Conservation (phyloP, 2,888 invertebrate species). For the Helleia helle region DNA sequence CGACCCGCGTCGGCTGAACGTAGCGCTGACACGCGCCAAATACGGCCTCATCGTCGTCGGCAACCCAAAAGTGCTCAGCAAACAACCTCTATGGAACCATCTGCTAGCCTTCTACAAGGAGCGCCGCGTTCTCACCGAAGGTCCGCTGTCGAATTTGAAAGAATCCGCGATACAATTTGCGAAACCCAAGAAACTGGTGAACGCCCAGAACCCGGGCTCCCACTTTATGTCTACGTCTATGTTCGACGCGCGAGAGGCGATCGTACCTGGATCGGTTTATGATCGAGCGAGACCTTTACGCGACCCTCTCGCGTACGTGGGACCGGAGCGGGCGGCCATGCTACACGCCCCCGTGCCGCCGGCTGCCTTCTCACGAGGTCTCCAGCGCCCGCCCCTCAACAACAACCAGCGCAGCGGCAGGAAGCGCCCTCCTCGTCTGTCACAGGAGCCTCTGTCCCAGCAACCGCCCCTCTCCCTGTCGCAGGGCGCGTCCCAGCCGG, state of each 20-base stretch:
- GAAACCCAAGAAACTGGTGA: slow-evolving; percentile 96
- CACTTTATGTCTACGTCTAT: slow-evolving; percentile 98
- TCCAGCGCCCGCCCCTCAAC: slow-evolving; percentile 79
- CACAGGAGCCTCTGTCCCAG: slow-evolving; percentile 84
- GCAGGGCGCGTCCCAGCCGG: slow-evolving; percentile 81
- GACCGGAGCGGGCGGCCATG: slow-evolving; percentile 84
- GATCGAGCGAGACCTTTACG: slow-evolving; percentile 88
- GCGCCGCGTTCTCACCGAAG: slow-evolving; percentile 96
- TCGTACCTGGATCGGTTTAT: slow-evolving; percentile 95
- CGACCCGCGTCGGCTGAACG: slow-evolving; percentile 97
- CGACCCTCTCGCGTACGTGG: slow-evolving; percentile 95
- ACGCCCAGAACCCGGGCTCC: slow-evolving; percentile 94
- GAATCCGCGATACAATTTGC: slow-evolving; percentile 97
- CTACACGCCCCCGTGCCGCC: slow-evolving; percentile 91
- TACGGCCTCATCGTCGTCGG: slow-evolving; percentile 99
- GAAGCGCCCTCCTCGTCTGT: slow-evolving; percentile 60
- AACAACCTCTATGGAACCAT: slow-evolving; percentile 99
- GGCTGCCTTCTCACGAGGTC: slow-evolving; percentile 91
- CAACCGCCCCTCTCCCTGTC: slow-evolving; percentile 81
- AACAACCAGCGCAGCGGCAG: slow-evolving; percentile 70
- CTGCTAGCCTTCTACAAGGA: slow-evolving; percentile 97
- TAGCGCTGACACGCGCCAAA: slow-evolving; percentile 97
- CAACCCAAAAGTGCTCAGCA: slow-evolving; percentile 98
- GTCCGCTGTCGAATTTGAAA: slow-evolving; percentile 96
- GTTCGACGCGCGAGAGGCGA: slow-evolving; percentile 96